Evolutionary conservation across 2,113 vertebrate species (phyloP), one percentile per base, ranked within the genome.

Genomic region (Chunga burmeisteri): DNA sequence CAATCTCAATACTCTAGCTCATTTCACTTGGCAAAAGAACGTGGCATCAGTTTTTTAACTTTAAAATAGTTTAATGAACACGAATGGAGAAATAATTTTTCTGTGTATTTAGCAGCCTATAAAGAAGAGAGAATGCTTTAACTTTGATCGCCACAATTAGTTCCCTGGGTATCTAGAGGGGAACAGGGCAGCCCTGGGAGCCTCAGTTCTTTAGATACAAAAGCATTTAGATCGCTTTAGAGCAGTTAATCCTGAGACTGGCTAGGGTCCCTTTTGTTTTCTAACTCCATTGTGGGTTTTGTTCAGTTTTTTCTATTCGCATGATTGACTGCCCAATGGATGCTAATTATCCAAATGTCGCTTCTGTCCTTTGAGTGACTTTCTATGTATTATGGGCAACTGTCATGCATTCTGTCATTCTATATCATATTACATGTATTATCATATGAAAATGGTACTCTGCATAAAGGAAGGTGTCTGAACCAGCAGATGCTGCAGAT

Each of bases 281-380:
- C 98, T 97, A 98, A 98, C 98, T 98, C 98, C 98, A 98, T 98
- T 98, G 98, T 98, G 98, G 98, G 98, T 98, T 98, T 98, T 98
- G 97, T 98, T 98, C 97, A 98, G 97, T 98, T 98, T 98, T 98
- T 97, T 98, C 98, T 98, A 97, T 98, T 97, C 98, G 96, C 97
- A 98, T 98, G 98, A 98, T 98, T 98, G 98, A 98, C 98, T 98
- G 98, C 98, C 98, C 98, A 98, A 98, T 98, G 98, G 98, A 98
- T 98, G 98, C 98, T 98, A 98, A 98, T 98, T 98, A 98, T 98
- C 98, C 98, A 98, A 98, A 98, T 98, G 98, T 98, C 98, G 98
- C 98, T 98, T 98, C 98, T 98, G 98, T 98, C 98, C 98, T 98
- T 98, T 98, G 98, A 98, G 98, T 98, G 98, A 98, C 98, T 98